Conservation (phyloP, 2,113 vertebrate species). For the Orcinus orca region DNA sequence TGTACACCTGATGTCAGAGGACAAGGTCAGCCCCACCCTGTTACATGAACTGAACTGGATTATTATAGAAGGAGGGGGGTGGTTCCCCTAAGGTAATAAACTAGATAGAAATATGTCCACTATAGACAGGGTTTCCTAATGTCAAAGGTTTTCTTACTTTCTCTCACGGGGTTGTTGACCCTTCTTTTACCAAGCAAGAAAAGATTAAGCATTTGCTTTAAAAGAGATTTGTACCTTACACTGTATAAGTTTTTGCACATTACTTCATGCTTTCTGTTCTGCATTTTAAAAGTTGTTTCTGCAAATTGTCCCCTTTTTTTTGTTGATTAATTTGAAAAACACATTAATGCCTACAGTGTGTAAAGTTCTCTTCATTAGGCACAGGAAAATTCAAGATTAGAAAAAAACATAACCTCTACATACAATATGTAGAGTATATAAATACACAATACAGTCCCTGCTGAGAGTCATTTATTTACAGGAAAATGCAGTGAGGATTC, state of each 20-base stretch:
- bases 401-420: neutral
- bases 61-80: neutral
- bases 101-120: neutral
- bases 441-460: neutral
- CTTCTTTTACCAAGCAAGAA: conserved; percentile 12
- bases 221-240: neutral
- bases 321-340: neutral
- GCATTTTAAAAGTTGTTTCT: conserved; percentile 36
- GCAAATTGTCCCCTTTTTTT: neutral
- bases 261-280: neutral
- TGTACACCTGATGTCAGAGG: neutral
- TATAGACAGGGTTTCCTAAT: neutral
- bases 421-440: neutral
- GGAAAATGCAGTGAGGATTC: neutral
- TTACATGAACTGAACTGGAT: neutral
- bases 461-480: neutral
- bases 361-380: neutral
- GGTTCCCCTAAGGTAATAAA: neutral
- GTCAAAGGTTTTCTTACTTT: neutral
- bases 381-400: neutral
- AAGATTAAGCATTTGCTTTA: conserved; percentile 8
- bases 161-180: neutral
- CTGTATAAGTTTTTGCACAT: neutral
- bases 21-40: neutral
- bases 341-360: neutral